Conservation (phyloP, 1,140 invertebrate genomes). For the Listronotus bonariensis region DNA sequence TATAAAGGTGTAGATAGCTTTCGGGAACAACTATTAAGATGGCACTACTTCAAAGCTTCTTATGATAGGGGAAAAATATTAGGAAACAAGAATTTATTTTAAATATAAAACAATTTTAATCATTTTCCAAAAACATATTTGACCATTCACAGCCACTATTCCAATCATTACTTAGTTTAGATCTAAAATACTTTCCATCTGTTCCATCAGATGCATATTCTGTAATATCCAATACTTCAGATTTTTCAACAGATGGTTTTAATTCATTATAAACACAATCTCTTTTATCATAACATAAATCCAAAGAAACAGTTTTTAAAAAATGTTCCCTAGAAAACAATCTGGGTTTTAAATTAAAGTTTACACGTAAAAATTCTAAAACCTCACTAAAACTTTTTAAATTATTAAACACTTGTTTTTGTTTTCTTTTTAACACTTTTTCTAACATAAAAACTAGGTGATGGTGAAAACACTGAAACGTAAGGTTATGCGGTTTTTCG, state of each 20-base stretch:
- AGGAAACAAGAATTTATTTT: not conserved
- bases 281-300: constrained; percentile 39
- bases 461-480: constrained; percentile 87
- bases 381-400: constrained; percentile 72
- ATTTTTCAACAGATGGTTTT: constrained; percentile 22
- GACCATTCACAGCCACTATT: constrained; percentile 40
- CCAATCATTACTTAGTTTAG: constrained; percentile 27
- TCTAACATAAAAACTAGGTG: constrained; percentile 94
- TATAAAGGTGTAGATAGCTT: too few species aligned
- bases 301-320: constrained; percentile 39
- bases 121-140: constrained; percentile 47
- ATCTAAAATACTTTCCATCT: constrained; percentile 47
- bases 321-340: constrained; percentile 53
- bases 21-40: too few species aligned
- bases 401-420: constrained; percentile 78
- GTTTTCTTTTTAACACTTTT: constrained; percentile 70
- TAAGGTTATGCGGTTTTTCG: constrained; percentile 59
- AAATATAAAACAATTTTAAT: constrained; percentile 17
- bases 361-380: constrained; percentile 69
- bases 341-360: constrained; percentile 59
- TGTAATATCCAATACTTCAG: constrained; percentile 14
- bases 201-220: constrained; percentile 31
- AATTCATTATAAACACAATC: constrained; percentile 38
- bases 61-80: too few species aligned
- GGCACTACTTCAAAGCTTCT: too few species aligned